Evolutionary conservation across 2,113 vertebrate genomes (phyloP).

Genomic region (Dipodomys spectabilis): DNA sequence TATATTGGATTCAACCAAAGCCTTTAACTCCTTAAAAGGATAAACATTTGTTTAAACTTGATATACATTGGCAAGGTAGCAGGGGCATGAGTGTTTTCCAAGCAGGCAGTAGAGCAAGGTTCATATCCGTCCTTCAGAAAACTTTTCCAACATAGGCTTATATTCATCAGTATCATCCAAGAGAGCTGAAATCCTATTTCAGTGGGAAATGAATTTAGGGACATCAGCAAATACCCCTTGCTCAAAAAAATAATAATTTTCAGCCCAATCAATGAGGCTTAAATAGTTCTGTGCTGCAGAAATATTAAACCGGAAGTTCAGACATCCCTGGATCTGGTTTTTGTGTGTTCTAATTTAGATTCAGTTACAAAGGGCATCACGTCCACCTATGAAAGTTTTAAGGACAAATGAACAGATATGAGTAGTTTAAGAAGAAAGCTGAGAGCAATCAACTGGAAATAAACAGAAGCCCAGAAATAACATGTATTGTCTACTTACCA

Average conservation of each 20-base stretch:
- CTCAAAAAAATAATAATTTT: background rate
- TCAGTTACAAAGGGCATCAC: background rate
- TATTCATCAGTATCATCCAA: constrained; percentile 6
- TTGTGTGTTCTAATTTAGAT: constrained; percentile 1
- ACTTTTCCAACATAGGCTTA: constrained; percentile 25
- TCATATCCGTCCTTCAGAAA: constrained; percentile 18
- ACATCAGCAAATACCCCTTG: background rate
- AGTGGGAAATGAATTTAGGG: background rate
- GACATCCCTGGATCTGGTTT: background rate
- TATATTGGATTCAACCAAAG: constrained; percentile 26
- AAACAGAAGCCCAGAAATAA: background rate
- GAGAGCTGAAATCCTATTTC: background rate
- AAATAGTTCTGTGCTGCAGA: background rate
- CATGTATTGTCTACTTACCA: background rate
- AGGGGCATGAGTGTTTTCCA: constrained; percentile 39
- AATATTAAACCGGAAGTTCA: background rate
- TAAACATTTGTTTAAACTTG: constrained; percentile 46
- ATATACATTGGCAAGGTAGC: background rate
- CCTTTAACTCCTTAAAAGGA: constrained; percentile 7
- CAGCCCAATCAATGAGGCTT: background rate
- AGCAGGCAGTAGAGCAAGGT: background rate
- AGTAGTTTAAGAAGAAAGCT: background rate
- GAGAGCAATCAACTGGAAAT: background rate
- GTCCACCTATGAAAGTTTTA: background rate
- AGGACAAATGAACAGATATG: background rate